Conservation (phyloP, 2,888 invertebrate genomes). For the Xanthorhoe designata region DNA sequence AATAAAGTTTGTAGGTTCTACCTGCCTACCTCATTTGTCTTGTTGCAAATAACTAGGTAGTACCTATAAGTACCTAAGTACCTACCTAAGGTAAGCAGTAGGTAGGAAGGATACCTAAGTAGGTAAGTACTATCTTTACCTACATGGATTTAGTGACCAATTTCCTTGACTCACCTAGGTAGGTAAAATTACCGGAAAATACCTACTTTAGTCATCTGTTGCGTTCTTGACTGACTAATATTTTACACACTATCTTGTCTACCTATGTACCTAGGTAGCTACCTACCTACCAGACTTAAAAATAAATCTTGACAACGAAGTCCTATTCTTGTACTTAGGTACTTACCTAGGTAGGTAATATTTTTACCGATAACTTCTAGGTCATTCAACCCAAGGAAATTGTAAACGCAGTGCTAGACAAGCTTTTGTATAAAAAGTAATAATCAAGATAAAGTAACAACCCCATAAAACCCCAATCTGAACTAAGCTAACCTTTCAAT, state of each 20-base stretch:
- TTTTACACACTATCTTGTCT: no score
- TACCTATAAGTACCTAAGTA: no score
- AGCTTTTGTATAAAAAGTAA: neutral
- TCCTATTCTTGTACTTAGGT: no score
- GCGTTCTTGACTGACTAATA: neutral
- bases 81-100: no score
- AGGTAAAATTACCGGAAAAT: neutral
- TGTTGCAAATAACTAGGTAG: no score
- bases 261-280: no score
- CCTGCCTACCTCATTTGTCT: no score
- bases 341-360: no score
- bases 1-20: no score
- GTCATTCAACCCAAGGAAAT: no score
- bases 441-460: neutral
- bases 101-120: neutral
- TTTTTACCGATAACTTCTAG: neutral
- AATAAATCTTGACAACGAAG: no score
- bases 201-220: neutral
- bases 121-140: neutral
- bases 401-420: neutral
- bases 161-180: neutral
- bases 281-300: no score
- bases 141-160: neutral
- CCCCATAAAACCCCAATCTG: slow-evolving; percentile 1
- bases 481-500: neutral